Conservation (phyloP, 2,888 invertebrate species). For the Gastrophysa polygoni region DNA sequence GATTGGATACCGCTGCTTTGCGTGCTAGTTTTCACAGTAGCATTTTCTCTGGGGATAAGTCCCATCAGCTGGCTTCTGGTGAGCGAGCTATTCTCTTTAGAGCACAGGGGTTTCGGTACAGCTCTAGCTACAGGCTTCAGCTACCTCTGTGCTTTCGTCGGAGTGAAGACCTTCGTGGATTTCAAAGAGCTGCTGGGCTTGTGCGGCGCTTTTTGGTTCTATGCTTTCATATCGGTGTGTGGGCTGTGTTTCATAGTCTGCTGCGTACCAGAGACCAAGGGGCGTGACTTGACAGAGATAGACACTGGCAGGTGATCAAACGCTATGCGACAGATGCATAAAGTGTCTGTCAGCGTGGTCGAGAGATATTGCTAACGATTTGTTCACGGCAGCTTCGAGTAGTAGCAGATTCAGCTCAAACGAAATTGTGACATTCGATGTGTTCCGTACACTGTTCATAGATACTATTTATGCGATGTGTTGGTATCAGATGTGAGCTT, state of each 20-base stretch:
- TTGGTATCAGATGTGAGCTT: conserved; percentile 12
- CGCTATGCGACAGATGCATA: conserved; percentile 41
- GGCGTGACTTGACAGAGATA: conserved; percentile 88
- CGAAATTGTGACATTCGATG: neutral
- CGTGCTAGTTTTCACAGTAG: conserved; percentile 82
- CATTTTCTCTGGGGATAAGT: conserved; percentile 86
- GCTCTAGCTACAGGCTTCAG: conserved; percentile 86
- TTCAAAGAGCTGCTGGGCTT: conserved; percentile 77
- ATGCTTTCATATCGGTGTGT: conserved; percentile 80
- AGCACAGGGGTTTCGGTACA: conserved; percentile 84
- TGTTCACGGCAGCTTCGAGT: neutral
- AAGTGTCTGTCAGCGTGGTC: conserved; percentile 49
- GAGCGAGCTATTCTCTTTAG: conserved; percentile 82
- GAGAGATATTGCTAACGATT: conserved; percentile 48
- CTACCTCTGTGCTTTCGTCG: conserved; percentile 84
- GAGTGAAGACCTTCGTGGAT: conserved; percentile 86
- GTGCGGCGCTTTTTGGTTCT: conserved; percentile 88
- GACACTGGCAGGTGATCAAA: conserved; percentile 62
- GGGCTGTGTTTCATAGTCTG: conserved; percentile 85
- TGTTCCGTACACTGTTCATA: neutral
- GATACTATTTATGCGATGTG: neutral
- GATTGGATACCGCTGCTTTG: conserved; percentile 86
- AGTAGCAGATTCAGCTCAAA: neutral
- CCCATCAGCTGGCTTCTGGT: conserved; percentile 87
- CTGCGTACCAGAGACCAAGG: conserved; percentile 90